Conservation (phyloP, 2,888 invertebrate genomes). For the Eudasyphora cyanicolor region DNA sequence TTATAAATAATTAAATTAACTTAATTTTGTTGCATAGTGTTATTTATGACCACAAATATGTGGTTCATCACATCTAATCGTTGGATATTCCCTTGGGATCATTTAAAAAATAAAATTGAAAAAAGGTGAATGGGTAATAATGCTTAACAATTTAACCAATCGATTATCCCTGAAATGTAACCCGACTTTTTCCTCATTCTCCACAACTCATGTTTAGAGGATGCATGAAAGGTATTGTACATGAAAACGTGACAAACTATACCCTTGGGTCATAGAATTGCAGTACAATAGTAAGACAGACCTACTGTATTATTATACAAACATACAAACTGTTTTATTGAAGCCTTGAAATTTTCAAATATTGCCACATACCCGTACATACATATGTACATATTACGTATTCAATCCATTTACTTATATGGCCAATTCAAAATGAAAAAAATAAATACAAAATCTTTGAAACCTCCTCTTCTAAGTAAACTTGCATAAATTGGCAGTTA, state of each 20-base stretch:
- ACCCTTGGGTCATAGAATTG: background rate
- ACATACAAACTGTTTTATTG: background rate
- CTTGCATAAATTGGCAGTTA: background rate
- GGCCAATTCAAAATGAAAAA: background rate
- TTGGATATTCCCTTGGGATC: background rate
- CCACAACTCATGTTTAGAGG: background rate
- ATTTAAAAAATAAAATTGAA: background rate
- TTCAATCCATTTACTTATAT: background rate
- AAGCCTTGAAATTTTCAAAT: background rate
- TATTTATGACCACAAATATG: background rate
- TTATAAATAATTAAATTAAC: too few species aligned
- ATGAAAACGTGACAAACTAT: slow-evolving; percentile 1
- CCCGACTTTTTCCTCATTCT: background rate
- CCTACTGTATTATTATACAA: background rate
- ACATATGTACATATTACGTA: too few species aligned
- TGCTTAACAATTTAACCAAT: too few species aligned
- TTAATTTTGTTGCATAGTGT: background rate
- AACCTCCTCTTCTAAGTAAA: slow-evolving; percentile 18
- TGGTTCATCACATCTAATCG: background rate
- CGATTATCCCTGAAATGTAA: background rate
- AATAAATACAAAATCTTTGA: slow-evolving; percentile 6
- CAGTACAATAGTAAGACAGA: too few species aligned
- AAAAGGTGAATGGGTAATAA: too few species aligned
- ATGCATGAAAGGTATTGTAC: background rate
- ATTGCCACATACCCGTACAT: too few species aligned